Conservation (phyloP, 1,140 invertebrate species). For the Orchestia grillus region DNA sequence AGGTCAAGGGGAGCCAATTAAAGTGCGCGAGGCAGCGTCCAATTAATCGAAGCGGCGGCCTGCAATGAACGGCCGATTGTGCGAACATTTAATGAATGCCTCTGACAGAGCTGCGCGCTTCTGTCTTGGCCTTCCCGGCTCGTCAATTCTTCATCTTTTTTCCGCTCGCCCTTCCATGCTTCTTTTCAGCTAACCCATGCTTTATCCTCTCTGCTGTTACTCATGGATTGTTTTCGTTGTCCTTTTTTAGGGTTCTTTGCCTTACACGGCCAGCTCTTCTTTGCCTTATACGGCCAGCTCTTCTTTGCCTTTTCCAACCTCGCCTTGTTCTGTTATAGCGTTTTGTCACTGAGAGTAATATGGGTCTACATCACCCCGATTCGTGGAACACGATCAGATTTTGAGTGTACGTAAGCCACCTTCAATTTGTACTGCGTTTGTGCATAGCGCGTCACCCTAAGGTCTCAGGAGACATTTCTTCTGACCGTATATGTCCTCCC, state of each 20-base stretch:
- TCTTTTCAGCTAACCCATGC: background rate
- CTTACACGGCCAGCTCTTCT: background rate
- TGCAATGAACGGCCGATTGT: background rate
- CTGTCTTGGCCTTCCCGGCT: background rate
- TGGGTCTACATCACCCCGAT: no score
- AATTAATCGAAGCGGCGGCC: background rate
- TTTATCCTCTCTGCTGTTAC: background rate
- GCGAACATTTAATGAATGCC: slow-evolving; percentile 1
- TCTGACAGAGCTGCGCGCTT: background rate
- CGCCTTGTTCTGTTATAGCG: background rate
- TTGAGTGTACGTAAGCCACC: no score
- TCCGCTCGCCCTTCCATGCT: background rate
- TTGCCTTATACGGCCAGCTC: background rate
- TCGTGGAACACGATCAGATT: no score
- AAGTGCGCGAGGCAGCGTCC: background rate
- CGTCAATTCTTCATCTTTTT: background rate
- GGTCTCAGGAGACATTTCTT: no score
- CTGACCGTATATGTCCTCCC: no score
- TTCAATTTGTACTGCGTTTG: no score
- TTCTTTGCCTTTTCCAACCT: background rate
- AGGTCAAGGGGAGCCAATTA: background rate
- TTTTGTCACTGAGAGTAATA: no score
- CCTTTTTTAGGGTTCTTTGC: background rate
- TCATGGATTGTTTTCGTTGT: background rate
- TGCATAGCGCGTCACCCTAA: no score